Evolutionary conservation across 2,113 vertebrate species (phyloP), one percentile per base, ranked within the genome.

Genomic region (Glareola pratincola): DNA sequence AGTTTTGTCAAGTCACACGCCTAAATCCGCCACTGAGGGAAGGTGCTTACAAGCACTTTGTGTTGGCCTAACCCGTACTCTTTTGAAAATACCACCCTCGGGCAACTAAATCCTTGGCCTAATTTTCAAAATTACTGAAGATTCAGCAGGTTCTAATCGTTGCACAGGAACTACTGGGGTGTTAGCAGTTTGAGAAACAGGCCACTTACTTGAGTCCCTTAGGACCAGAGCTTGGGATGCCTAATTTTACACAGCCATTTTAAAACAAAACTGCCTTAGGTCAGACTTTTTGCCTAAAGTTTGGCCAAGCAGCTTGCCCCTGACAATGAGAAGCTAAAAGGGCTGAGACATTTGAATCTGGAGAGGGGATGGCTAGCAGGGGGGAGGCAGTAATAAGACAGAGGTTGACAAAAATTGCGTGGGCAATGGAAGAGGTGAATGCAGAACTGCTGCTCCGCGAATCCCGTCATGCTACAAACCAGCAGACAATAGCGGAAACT

Each of bases 81-180:
- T 75, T 82, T 39, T 34, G 72, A 88, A 96, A 97, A 95, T 72
- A 88, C 87, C 86, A 92, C 84, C 95, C 71, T 84, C 32, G 1
- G 91, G 95, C 92, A 94, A 79, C 81, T 64, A 87, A 91, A 81
- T 56, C 77, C 67, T 86, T 63, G 69, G 90, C 67, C 83, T 91
- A 69, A 94, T 93, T 95, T 81, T 93, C 79, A 85, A 95, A 97
- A 96, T 67, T 84, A 68, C 88, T 94, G 64, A 96, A 86, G 90
- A 80, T 75, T 91, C 95, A 95, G 91, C 77, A 96, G 84, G 92
- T 90, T 84, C 94, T 86, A 86, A 81, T 92, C 83, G 60, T 15
- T 75, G 64, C 81, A 67, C 37, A 60, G 92, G 85, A 96, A 77
- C 74, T 93, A 83, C 62, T 32, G 22, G 88, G 56, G 47, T 57